phyloP scores from a whole-genome alignment of 2,888 invertebrate species.

The Platycheirus rosarum region DNA sequence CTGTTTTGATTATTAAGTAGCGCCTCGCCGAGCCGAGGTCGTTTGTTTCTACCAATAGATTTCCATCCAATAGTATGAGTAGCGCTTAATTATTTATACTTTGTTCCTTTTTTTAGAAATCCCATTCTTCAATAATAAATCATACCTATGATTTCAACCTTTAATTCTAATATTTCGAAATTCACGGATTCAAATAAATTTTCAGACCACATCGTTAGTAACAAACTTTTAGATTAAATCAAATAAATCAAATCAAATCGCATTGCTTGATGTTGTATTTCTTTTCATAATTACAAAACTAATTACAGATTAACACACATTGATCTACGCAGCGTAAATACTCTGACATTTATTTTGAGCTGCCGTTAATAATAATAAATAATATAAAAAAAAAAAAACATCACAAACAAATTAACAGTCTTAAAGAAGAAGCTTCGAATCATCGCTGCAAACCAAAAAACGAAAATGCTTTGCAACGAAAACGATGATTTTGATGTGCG shows the following conservation, averaged over 20 bases:
- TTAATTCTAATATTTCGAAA: too few relatives aligned
- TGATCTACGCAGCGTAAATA: constrained; percentile 5
- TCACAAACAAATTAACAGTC: constrained; percentile 3
- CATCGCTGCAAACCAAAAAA: background rate
- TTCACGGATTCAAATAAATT: too few relatives aligned
- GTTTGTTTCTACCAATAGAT: too few relatives aligned
- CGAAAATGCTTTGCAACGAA: constrained; percentile 5
- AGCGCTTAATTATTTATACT: too few relatives aligned
- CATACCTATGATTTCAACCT: too few relatives aligned
- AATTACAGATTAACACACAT: constrained; percentile 14
- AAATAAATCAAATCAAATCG: background rate
- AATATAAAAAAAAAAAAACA: constrained; percentile 2
- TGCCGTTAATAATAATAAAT: constrained; percentile 4
- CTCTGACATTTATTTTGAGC: constrained; percentile 21
- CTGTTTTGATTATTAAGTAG: too few relatives aligned
- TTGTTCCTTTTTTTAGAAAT: too few relatives aligned
- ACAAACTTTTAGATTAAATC: too few relatives aligned
- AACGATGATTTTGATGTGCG: constrained; percentile 34
- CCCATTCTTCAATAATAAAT: too few relatives aligned
- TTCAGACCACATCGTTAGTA: too few relatives aligned
- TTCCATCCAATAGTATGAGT: too few relatives aligned
- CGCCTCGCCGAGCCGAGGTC: too few relatives aligned
- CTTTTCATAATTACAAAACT: constrained; percentile 2
- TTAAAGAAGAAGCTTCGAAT: constrained; percentile 13
- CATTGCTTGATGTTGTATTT: background rate